Evolutionary conservation across 2,113 vertebrate species (phyloP), one percentile per base, ranked within the genome.

Genomic region (Vimba vimba): DNA sequence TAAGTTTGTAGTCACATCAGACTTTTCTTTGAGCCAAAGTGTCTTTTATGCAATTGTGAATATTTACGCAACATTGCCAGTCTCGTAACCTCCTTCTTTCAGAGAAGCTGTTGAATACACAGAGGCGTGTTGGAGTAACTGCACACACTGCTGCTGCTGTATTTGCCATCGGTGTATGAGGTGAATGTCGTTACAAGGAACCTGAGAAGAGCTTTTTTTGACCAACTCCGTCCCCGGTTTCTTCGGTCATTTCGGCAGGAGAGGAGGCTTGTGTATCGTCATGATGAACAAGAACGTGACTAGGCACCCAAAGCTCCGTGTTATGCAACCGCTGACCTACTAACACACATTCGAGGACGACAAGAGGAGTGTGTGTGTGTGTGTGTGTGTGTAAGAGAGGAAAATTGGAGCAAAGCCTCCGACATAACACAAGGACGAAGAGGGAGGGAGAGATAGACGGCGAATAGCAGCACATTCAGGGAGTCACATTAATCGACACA

Each of bases 301-400:
- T 86, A 93, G 94, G 94, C 94, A 95, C 92, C 93, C 91, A 87
- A 91, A 92, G 94, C 85, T 84, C 89, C 92, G 91, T 95, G 95
- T 96, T 96, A 96, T 91, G 95, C 94, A 96, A 95, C 94, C 88
- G 85, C 90, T 95, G 95, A 96, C 95, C 95, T 95, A 96, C 95
- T 96, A 96, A 96, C 95, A 95, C 94, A 96, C 93, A 95, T 95
- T 93, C 90, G 90, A 81, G 83, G 89, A 86, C 85, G 66, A 59
- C 68, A 23, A 52, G 82, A 57, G 33, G 79, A 27, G 59, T 2
- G 57, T 2, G 66, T 17, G 76, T 73, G 7, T 21, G 74, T 27
- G 2, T 2, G 77, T 27, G 76, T 30, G 84, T 43, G 76, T 30
- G 76, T 55, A 60, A 60, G 68, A 86, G 86, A 87, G 91, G 89